Conservation (phyloP, 1,140 invertebrate species). For the Plectrocnemia conspersa region DNA sequence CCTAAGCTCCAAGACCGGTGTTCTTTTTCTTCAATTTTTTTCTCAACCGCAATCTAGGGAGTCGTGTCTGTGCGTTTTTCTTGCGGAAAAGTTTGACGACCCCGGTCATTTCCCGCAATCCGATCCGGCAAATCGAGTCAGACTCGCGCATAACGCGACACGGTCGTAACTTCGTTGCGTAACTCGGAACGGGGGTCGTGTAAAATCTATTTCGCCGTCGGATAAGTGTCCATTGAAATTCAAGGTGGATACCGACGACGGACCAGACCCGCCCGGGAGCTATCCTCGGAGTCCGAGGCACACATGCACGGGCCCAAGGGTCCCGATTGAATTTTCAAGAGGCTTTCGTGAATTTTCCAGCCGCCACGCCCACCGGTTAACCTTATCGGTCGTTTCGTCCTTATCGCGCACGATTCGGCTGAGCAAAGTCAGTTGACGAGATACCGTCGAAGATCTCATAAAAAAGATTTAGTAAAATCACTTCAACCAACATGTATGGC, state of each 20-base stretch:
- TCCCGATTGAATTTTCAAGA: constrained; percentile 21
- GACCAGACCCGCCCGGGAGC: not conserved
- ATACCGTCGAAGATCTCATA: not conserved
- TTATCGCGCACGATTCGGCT: constrained; percentile 16
- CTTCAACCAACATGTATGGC: not conserved
- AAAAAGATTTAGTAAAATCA: not conserved
- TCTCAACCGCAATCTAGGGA: too few species aligned
- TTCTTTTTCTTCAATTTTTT: too few species aligned
- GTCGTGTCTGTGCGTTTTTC: too few species aligned
- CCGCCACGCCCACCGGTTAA: not conserved
- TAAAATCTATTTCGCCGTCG: too few species aligned
- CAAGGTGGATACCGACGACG: too few species aligned
- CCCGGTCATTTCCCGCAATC: too few species aligned
- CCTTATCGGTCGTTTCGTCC: constrained; percentile 17
- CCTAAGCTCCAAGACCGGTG: too few species aligned
- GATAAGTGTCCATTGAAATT: too few species aligned
- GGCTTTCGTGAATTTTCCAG: constrained; percentile 1
- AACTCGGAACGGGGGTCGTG: not conserved
- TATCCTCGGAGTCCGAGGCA: not conserved
- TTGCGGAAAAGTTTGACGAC: too few species aligned
- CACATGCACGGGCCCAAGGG: not conserved
- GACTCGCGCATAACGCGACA: constrained; percentile 2
- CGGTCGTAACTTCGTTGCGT: not conserved
- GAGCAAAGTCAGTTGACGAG: constrained; percentile 3
- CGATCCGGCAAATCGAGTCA: not conserved